Conservation (phyloP, 2,888 invertebrate genomes). For the Polia nebulosa region DNA sequence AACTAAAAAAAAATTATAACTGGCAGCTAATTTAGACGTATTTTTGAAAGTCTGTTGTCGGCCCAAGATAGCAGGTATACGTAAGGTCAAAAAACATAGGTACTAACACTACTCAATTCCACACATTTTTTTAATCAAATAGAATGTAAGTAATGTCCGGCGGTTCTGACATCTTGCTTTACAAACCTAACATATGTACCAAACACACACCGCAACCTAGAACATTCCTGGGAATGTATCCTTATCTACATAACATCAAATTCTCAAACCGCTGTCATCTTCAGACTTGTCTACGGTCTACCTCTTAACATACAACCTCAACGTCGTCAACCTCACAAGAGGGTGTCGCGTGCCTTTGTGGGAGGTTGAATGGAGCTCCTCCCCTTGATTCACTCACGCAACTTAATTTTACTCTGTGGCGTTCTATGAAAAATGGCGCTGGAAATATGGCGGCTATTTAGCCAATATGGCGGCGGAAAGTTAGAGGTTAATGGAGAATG, state of each 20-base stretch:
- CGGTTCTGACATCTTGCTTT: too few species aligned
- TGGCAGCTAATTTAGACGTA: too few species aligned
- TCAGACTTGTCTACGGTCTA: slow-evolving; percentile 28
- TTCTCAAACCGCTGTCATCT: slow-evolving; percentile 43
- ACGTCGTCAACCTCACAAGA: slow-evolving; percentile 69
- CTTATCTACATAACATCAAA: not conserved
- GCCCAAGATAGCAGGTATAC: too few species aligned
- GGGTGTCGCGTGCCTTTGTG: slow-evolving; percentile 67
- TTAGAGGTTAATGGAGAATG: slow-evolving; percentile 33
- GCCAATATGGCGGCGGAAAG: slow-evolving; percentile 40
- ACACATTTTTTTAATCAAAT: too few species aligned
- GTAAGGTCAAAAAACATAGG: too few species aligned
- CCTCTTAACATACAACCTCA: not conserved
- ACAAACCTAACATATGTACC: not conserved
- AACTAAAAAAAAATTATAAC: too few species aligned
- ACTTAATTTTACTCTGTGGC: slow-evolving; percentile 61
- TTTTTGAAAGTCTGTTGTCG: too few species aligned
- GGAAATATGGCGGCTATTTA: slow-evolving; percentile 31
- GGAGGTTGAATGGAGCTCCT: slow-evolving; percentile 49
- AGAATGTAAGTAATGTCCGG: too few species aligned
- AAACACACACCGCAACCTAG: not conserved
- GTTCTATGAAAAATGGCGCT: slow-evolving; percentile 53
- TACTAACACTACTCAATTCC: too few species aligned
- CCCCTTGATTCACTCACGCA: slow-evolving; percentile 62
- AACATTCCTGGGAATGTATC: not conserved